Base-by-base conservation (phyloP, 2,113 vertebrate species). In the Acrocephalus kingi region DNA sequence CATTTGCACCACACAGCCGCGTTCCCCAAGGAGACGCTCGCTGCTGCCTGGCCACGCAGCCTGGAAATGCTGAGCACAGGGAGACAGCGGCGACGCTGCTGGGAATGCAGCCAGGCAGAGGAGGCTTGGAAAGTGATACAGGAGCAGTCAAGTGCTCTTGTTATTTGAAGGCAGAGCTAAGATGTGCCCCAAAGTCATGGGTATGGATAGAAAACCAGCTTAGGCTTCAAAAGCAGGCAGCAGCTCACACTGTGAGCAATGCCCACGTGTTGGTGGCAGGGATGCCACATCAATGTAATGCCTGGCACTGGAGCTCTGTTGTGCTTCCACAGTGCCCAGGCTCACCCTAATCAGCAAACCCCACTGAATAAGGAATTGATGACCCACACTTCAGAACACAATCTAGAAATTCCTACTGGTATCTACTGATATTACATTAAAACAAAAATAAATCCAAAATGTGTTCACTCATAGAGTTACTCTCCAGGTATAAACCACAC, bases 1-100 rank as follows among this genome's bases (percentile, higher is more conserved):
- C 98, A 99, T 98, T 98, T 98, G 98, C 98, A 98, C 98, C 97
- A 96, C 69, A 95, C 90, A 89, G 93, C 80, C 86, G 73, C 84
- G 55, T 87, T 97, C 97, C 94, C 96, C 68, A 15, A 95, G 96
- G 92, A 97, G 95, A 59, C 27, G 31, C 94, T 78, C 54, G 76
- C 93, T 90, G 93, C 97, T 39, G 91, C 88, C 92, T 71, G 79
- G 63, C 93, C 82, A 87, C 43, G 72, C 66, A 35, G 92, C 81
- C 96, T 78, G 94, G 78, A 95, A 98, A 95, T 27, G 93, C 96
- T 94, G 96, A 97, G 96, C 81, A 25, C 58, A 92, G 94, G 90
- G 93, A 92, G 91, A 82, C 51, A 33, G 90, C 78, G 48, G 84
- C 89, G 39, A 87, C 59, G 3, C 58, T 43, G 90, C 84, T 2